Evolutionary conservation across 2,797 vertebrate genomes (phyloP).

Genomic region (Notolepis coatsorum): DNA sequence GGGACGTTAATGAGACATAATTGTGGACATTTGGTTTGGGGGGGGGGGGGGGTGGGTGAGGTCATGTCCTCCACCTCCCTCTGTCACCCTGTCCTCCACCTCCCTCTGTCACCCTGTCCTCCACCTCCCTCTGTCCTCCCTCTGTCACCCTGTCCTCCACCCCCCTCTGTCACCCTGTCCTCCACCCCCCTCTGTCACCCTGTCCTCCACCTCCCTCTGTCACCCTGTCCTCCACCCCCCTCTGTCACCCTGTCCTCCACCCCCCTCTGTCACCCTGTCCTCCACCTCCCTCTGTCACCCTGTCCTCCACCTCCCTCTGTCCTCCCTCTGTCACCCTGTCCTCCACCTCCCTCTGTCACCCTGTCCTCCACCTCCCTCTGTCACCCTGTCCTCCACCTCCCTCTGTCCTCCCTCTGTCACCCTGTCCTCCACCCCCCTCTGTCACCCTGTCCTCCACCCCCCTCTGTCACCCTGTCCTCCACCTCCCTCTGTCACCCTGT

Average conservation of each 20-base stretch:
- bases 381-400: too few species aligned
- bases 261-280: too few species aligned
- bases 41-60: too few species aligned
- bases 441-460: too few species aligned
- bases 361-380: constrained; percentile 61
- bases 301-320: constrained; percentile 18
- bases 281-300: too few species aligned
- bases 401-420: too few species aligned
- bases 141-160: neutral
- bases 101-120: too few species aligned
- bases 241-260: too few species aligned
- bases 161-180: constrained; percentile 32
- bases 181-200: constrained; percentile 8
- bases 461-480: too few species aligned
- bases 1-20: constrained; percentile 67
- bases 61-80: constrained; percentile 3
- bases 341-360: constrained; percentile 24
- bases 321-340: constrained; percentile 9
- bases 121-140: neutral
- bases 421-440: too few species aligned
- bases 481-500: too few species aligned
- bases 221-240: constrained; percentile 52
- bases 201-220: constrained; percentile 20
- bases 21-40: constrained; percentile 62
- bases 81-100: too few species aligned